Percentiles rank a stretch among this genome's conserved stretches.
These are phyloP conservation scores for Spisula subtruncata DNA, from an alignment of 2,888 invertebrate species.

Conservation along the genomic window DNA sequence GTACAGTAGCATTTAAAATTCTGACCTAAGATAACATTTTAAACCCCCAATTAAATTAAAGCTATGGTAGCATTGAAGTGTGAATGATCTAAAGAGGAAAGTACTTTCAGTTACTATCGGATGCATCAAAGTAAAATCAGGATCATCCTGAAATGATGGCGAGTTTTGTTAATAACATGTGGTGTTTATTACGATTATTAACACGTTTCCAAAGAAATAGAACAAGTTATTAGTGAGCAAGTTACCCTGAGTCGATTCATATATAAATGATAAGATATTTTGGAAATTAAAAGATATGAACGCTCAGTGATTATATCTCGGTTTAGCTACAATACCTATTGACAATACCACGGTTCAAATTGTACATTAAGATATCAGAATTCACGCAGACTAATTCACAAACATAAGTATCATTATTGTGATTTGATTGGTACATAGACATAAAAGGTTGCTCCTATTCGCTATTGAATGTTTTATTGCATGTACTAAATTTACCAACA, in stretches of 20 bases:
- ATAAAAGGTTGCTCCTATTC: too few species aligned
- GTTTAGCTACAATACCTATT: too few species aligned
- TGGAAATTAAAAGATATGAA: too few species aligned
- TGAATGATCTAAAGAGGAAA: background rate
- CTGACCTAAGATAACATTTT: background rate
- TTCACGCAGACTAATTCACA: too few species aligned
- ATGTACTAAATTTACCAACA: too few species aligned
- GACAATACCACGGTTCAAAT: too few species aligned
- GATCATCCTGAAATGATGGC: conserved; percentile 6
- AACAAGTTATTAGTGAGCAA: background rate
- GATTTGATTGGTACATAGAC: too few species aligned
- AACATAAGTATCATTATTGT: too few species aligned
- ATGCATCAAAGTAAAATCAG: background rate
- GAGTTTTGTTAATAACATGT: conserved; percentile 18
- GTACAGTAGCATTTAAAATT: background rate
- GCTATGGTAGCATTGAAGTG: background rate
- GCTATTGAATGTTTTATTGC: too few species aligned
- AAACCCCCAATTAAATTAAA: background rate
- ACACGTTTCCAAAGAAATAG: background rate
- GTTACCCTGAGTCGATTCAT: background rate
- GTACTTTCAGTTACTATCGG: background rate
- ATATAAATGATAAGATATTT: too few species aligned
- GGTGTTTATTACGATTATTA: conserved; percentile 4
- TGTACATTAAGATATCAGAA: too few species aligned
- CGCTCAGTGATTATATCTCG: too few species aligned